Evolutionary conservation across 2,113 vertebrate species (phyloP), one percentile per base, ranked within the genome.

Genomic region (Sinocyclocheilus anophthalmus): DNA sequence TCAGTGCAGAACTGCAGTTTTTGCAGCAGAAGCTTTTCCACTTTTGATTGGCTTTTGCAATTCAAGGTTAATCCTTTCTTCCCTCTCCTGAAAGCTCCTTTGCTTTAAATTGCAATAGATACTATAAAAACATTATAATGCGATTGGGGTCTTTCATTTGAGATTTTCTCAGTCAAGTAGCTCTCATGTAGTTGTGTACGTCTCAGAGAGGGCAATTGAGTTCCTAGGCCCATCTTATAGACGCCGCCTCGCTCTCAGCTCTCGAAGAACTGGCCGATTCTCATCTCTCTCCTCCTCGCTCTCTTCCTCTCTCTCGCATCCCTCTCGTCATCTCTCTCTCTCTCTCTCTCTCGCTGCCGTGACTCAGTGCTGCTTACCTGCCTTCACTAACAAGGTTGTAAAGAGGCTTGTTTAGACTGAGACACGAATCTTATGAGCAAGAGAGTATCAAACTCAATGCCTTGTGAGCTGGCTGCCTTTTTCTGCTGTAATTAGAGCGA

Each of bases 291-390:
- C n/a, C n/a, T n/a, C n/a, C n/a, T n/a, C n/a, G n/a, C n/a, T n/a
- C n/a, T n/a, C n/a, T n/a, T n/a, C 22, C 55, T 2, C 20, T 77
- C 76, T 42, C 39, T 42, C 39, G n/a, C n/a, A n/a, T 42, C 39
- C 7, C 39, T 39, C 39, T 39, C 39, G n/a, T n/a, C n/a, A n/a
- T 39, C 39, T 39, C 39, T 76, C 24, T 45, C 9, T 70, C 22
- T 50, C 11, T 75, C 81, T 77, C 76, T 77, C 26, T 50, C 45
- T 76, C 86, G n/a, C 16, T 22, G 45, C 53, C 26, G 30, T 83
- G 82, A 59, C 42, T 76, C 67, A 20, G 14, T 57, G 45, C 79
- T 78, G 33, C 39, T 72, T 76, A 81, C 83, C 82, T 84, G 42
- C 39, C 42, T 76, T 78, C 22, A 67, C 78, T 77, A 39, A 77